These are phyloP conservation scores for Chiridota heheva DNA, from an alignment of 35 echinoderm and acorn worm species.

Conservation along the genomic window DNA sequence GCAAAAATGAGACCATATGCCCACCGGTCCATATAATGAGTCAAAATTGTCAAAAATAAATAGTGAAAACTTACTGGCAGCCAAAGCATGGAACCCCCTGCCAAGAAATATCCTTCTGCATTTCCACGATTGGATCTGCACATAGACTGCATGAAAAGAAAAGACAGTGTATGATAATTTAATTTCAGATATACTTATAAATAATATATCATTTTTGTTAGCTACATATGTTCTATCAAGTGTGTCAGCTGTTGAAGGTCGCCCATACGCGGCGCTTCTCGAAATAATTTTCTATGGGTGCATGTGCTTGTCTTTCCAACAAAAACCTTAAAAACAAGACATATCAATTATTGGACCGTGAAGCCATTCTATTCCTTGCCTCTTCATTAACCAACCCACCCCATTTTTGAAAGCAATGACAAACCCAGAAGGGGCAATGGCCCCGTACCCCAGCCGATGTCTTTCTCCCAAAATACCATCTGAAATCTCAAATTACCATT, in stretches of 20 bases:
- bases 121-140: conserved; percentile 79
- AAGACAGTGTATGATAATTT: not conserved
- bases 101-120: conserved; percentile 86
- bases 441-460: no score
- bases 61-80: conserved; percentile 72
- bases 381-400: no score
- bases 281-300: not conserved
- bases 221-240: not conserved
- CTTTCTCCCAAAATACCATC: no score
- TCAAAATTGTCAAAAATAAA: not conserved
- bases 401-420: no score
- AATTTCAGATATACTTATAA: not conserved
- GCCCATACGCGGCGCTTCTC: not conserved
- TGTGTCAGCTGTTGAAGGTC: not conserved
- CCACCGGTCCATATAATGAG: no score
- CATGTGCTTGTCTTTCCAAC: not conserved
- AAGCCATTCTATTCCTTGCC: no score
- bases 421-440: no score
- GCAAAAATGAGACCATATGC: no score
- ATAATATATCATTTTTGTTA: not conserved
- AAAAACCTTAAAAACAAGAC: not conserved
- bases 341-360: no score
- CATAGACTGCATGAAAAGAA: conserved; percentile 65
- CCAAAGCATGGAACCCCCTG: conserved; percentile 85
- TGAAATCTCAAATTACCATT: no score